A percentile compares a stretch with the other conserved stretches of the same genome.
Evolutionary conservation across 2,888 invertebrate genomes (phyloP).

Genomic region (Morinoia aosen): DNA sequence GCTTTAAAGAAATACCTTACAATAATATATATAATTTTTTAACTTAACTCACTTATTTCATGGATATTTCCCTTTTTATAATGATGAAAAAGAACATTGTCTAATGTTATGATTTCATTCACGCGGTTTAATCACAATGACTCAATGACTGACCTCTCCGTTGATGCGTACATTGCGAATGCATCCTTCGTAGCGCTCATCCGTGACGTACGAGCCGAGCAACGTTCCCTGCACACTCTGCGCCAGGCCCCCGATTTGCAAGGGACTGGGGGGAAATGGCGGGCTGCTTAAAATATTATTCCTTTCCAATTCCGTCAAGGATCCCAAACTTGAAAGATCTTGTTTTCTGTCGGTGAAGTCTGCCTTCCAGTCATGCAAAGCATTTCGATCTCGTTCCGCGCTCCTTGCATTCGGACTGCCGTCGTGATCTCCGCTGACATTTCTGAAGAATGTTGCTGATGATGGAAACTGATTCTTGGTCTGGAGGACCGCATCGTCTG

Average conservation of each 20-base stretch:
- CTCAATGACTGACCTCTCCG: slow-evolving; percentile 56
- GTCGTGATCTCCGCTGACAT: neutral
- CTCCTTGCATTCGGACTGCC: neutral
- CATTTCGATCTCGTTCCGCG: neutral
- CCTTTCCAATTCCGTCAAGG: neutral
- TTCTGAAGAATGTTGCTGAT: neutral
- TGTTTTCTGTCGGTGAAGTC: neutral
- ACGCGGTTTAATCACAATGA: neutral
- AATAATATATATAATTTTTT: no score
- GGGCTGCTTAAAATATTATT: neutral
- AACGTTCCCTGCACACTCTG: slow-evolving; percentile 36
- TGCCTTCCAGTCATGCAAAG: neutral
- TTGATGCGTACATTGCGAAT: slow-evolving; percentile 59
- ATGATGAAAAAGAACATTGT: no score
- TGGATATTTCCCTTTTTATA: no score
- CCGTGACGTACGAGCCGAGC: slow-evolving; percentile 50
- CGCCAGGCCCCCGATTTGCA: slow-evolving; percentile 62
- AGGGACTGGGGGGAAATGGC: slow-evolving; percentile 52
- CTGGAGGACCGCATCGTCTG: neutral
- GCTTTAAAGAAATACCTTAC: no score
- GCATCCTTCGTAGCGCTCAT: slow-evolving; percentile 54
- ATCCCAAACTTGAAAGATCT: neutral
- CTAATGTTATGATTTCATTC: no score
- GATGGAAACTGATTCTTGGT: slow-evolving; percentile 19
- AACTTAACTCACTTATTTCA: no score